Percentiles rank a stretch among this genome's conserved stretches.
Evolutionary conservation across 2,113 vertebrate genomes (phyloP).

Genomic region (Colistium nudipinnis): DNA sequence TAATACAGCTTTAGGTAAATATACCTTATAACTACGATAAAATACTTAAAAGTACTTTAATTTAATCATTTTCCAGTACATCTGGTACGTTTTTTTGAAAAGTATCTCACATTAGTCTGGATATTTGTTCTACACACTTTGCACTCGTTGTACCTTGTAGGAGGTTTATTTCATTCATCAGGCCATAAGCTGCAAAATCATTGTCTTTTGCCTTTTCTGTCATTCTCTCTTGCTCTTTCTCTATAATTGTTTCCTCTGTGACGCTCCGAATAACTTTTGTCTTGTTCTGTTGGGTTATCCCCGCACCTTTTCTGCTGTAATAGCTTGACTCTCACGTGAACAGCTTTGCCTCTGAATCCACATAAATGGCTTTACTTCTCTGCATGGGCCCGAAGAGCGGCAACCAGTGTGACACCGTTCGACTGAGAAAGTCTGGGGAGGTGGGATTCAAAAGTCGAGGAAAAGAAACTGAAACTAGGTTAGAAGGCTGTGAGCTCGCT

Average conservation of each 20-base stretch:
- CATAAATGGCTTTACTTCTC: neutral
- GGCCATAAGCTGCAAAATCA: neutral
- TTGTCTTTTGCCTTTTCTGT: neutral
- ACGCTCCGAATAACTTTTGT: neutral
- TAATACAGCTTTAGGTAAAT: too few species aligned
- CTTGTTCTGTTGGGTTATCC: neutral
- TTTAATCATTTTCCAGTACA: too few species aligned
- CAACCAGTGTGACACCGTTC: neutral
- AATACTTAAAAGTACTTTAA: too few species aligned
- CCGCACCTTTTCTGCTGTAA: neutral
- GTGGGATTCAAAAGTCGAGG: constrained; percentile 2
- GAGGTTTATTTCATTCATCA: neutral
- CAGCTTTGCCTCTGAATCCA: neutral
- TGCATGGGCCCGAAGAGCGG: neutral
- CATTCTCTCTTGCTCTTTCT: neutral
- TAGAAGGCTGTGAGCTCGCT: constrained; percentile 6
- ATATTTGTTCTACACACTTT: too few species aligned
- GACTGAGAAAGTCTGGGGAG: neutral
- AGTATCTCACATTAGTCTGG: too few species aligned
- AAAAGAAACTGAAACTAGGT: constrained; percentile 36
- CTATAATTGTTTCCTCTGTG: neutral
- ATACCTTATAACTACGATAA: too few species aligned
- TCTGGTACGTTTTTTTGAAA: too few species aligned
- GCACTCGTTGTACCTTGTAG: too few species aligned
- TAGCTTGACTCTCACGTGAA: constrained; percentile 9